Conservation (phyloP, 2,113 vertebrate genomes). For the Myotis brandtii region DNA sequence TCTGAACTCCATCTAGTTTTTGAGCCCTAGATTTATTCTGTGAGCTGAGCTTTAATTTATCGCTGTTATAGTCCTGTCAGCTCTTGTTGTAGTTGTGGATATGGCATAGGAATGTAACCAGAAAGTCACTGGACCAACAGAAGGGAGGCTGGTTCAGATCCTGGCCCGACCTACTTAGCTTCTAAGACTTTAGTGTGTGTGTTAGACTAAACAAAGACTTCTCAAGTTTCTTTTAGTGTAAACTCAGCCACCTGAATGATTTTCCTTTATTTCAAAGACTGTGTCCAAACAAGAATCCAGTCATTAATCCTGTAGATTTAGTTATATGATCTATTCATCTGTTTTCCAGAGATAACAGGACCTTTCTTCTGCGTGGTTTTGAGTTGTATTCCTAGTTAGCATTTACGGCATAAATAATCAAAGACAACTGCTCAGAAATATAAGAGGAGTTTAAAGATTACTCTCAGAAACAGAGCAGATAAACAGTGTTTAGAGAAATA, state of each 20-base stretch:
- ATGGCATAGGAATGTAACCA: not conserved
- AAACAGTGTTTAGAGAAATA: not conserved
- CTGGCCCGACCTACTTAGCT: not conserved
- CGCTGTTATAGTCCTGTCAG: not conserved
- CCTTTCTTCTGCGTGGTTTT: not conserved
- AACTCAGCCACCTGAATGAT: not conserved
- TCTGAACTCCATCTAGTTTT: not conserved
- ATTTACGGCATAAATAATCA: not conserved
- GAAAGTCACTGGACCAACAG: not conserved
- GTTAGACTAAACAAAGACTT: not conserved
- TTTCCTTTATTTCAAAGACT: slow-evolving; percentile 16
- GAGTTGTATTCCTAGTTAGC: not conserved
- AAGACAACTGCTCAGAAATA: not conserved
- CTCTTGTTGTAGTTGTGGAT: not conserved
- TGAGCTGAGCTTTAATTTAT: not conserved
- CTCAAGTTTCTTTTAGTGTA: not conserved
- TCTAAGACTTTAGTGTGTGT: not conserved
- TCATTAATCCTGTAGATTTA: not conserved
- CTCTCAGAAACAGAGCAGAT: not conserved
- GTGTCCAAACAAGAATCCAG: not conserved
- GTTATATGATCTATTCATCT: slow-evolving; percentile 4
- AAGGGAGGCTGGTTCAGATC: not conserved
- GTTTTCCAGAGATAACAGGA: not conserved
- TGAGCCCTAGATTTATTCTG: not conserved
- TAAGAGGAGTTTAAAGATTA: not conserved